These are phyloP conservation scores for Sebastes cheni DNA, from an alignment of 2,797 vertebrate species.

Conservation along the genomic window DNA sequence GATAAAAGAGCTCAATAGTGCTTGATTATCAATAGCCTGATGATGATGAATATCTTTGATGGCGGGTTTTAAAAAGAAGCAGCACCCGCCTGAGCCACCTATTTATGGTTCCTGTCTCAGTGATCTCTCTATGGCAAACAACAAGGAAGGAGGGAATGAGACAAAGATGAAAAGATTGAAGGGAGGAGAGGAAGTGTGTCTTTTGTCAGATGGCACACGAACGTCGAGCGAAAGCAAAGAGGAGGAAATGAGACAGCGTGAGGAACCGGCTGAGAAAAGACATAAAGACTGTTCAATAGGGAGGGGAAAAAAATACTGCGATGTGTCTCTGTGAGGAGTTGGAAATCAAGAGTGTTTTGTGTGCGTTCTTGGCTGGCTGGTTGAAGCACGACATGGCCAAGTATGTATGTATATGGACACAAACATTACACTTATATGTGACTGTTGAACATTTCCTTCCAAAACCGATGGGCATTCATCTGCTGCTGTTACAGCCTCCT, in stretches of 20 bases:
- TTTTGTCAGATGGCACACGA: conserved; percentile 60
- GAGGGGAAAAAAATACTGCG: conserved; percentile 9
- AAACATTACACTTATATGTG: background rate
- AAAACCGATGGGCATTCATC: background rate
- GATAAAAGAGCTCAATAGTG: conserved; percentile 77
- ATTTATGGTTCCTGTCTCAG: conserved; percentile 71
- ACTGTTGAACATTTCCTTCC: background rate
- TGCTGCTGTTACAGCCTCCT: background rate
- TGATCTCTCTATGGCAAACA: conserved; percentile 66
- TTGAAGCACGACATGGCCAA: background rate
- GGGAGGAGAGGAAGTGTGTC: conserved; percentile 70
- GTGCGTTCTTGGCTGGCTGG: conserved; percentile 26
- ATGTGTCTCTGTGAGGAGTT: conserved; percentile 30
- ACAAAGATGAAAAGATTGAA: conserved; percentile 74
- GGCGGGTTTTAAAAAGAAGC: conserved; percentile 65
- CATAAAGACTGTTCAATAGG: conserved; percentile 53
- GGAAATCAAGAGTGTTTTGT: conserved; percentile 46
- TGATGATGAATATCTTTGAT: conserved; percentile 75
- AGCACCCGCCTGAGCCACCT: conserved; percentile 51
- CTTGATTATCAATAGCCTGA: conserved; percentile 79
- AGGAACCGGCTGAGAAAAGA: conserved; percentile 43
- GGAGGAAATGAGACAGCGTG: conserved; percentile 58
- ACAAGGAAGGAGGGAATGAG: conserved; percentile 64
- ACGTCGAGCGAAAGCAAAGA: conserved; percentile 53
- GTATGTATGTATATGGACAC: background rate